These are phyloP conservation scores for Drosophila repletoides DNA, from an alignment of 1,140 invertebrate genomes.

Conservation along the genomic window DNA sequence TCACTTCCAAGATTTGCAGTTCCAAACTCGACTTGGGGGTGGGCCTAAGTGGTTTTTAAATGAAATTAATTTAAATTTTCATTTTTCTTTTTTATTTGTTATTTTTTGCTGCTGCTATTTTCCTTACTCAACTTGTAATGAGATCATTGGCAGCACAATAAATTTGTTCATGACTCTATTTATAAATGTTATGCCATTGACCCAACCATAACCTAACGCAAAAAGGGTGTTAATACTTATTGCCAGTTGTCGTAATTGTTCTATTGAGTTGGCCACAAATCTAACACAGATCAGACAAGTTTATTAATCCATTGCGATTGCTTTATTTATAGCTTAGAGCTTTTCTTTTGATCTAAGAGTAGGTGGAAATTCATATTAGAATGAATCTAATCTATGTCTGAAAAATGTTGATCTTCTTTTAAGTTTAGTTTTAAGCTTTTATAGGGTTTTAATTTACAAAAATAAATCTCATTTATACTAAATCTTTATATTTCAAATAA, in stretches of 20 bases:
- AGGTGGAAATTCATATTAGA: too few relatives aligned
- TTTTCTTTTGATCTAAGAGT: too few relatives aligned
- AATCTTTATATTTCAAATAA: too few relatives aligned
- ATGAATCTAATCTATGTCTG: too few relatives aligned
- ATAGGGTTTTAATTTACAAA: too few relatives aligned
- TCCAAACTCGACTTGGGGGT: slow-evolving; percentile 57
- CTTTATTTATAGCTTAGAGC: too few relatives aligned
- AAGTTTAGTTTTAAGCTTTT: too few relatives aligned
- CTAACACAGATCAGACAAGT: neutral
- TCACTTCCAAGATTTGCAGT: slow-evolving; percentile 57
- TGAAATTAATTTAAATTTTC: slow-evolving; percentile 77
- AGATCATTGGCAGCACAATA: slow-evolving; percentile 76
- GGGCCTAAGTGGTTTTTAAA: slow-evolving; percentile 80
- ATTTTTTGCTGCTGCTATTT: slow-evolving; percentile 12
- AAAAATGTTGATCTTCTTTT: too few relatives aligned
- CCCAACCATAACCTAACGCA: slow-evolving; percentile 45
- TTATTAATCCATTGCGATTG: too few relatives aligned
- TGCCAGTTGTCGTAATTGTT: slow-evolving; percentile 20
- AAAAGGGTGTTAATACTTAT: slow-evolving; percentile 51
- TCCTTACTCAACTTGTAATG: slow-evolving; percentile 55
- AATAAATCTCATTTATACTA: too few relatives aligned
- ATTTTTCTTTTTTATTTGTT: neutral
- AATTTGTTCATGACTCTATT: slow-evolving; percentile 73
- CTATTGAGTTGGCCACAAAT: neutral
- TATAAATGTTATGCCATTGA: slow-evolving; percentile 65